A percentile compares a stretch with the other conserved stretches of the same genome.
phyloP scores from a whole-genome alignment of 1,140 invertebrate species.

The Bombus polaris region DNA sequence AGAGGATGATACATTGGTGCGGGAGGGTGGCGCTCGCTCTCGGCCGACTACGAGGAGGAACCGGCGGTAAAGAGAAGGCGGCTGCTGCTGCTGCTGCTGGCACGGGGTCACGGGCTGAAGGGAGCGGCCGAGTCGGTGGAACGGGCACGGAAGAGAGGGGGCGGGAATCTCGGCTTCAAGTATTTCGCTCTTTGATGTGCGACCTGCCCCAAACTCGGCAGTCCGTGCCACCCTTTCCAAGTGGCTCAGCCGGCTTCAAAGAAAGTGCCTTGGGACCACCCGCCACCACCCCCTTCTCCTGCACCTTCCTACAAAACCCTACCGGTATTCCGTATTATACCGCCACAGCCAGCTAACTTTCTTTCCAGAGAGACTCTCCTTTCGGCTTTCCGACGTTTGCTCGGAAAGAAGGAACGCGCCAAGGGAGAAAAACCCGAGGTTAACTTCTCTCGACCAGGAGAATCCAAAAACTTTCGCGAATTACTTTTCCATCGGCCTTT shows the following conservation, averaged over 20 bases:
- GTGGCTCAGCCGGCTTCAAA: slow-evolving; percentile 79
- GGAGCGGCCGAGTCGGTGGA: slow-evolving; percentile 44
- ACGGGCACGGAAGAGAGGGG: slow-evolving; percentile 48
- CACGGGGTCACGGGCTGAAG: background rate
- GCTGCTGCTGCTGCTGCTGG: background rate
- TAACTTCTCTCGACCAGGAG: background rate
- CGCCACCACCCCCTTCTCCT: slow-evolving; percentile 32
- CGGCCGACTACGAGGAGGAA: slow-evolving; percentile 18
- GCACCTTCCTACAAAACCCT: slow-evolving; percentile 50
- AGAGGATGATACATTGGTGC: slow-evolving; percentile 23
- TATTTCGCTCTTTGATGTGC: slow-evolving; percentile 82
- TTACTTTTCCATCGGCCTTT: slow-evolving; percentile 49
- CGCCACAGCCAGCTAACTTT: slow-evolving; percentile 62
- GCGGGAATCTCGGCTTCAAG: slow-evolving; percentile 79
- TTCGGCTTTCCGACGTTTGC: slow-evolving; percentile 45
- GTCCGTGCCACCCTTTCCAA: slow-evolving; percentile 72
- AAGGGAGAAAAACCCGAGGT: slow-evolving; percentile 33
- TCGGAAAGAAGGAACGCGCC: slow-evolving; percentile 33
- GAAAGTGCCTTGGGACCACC: slow-evolving; percentile 78
- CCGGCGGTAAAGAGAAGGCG: background rate
- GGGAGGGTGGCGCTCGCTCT: background rate
- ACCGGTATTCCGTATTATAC: slow-evolving; percentile 63
- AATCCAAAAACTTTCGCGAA: slow-evolving; percentile 20
- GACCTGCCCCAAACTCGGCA: slow-evolving; percentile 69
- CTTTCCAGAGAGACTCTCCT: slow-evolving; percentile 44